These are phyloP conservation scores for Malurus elegans DNA, from an alignment of 2,113 vertebrate genomes.

Conservation along the genomic window DNA sequence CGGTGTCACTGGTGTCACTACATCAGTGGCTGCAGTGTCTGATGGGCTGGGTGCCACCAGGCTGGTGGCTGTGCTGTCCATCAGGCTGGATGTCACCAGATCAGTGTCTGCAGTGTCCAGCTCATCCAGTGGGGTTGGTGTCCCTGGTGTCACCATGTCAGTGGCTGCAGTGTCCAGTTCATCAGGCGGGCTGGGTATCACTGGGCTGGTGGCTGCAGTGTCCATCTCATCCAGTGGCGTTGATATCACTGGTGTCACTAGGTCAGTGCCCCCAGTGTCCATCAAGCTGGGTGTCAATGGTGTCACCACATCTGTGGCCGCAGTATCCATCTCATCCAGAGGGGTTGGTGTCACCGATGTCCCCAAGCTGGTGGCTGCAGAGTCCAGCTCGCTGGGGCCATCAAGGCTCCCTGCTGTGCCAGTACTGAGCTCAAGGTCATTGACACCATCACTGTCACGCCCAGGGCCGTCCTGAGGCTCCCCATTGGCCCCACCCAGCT, in stretches of 20 bases:
- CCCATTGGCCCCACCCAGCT: neutral
- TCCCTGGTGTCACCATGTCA: fast-evolving
- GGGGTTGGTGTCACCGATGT: fast-evolving
- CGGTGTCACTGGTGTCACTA: fast-evolving
- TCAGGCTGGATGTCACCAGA: neutral
- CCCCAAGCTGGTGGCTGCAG: neutral
- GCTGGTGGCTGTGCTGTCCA: neutral
- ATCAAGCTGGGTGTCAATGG: neutral
- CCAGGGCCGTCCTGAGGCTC: neutral
- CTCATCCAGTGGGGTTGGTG: neutral
- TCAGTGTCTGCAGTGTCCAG: fast-evolving
- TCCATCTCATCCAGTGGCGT: fast-evolving
- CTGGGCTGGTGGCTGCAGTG: fast-evolving
- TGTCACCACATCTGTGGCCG: fast-evolving
- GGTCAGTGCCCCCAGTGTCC: fast-evolving
- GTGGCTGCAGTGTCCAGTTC: fast-evolving
- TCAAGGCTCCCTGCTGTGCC: fast-evolving
- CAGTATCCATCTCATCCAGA: neutral
- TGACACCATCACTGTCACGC: neutral
- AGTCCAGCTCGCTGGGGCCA: neutral
- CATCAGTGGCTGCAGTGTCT: neutral
- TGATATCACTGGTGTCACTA: fast-evolving
- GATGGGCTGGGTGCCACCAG: neutral
- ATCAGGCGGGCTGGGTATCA: fast-evolving
- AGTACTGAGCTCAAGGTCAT: neutral